These are phyloP conservation scores for Drosophila tsacasi DNA, from an alignment of 1,140 invertebrate genomes.

Conservation along the genomic window DNA sequence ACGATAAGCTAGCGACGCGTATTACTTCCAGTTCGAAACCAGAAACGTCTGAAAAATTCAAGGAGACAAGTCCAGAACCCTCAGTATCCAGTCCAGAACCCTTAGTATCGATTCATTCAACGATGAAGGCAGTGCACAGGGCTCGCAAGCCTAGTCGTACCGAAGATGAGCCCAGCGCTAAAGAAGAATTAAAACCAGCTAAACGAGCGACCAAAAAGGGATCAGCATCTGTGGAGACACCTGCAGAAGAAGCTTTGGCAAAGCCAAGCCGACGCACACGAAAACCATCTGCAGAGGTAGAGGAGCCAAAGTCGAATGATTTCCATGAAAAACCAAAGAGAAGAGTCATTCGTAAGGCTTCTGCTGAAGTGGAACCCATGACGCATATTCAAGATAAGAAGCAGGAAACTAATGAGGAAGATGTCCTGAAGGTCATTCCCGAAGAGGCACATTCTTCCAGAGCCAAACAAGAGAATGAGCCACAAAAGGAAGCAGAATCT, in stretches of 20 bases:
- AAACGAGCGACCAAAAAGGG: conserved; percentile 1
- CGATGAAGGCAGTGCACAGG: not conserved
- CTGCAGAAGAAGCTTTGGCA: not conserved
- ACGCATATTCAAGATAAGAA: no score
- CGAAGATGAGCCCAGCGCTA: not conserved
- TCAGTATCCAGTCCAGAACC: not conserved
- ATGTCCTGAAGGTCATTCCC: not conserved
- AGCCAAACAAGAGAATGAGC: not conserved
- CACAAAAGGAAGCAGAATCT: not conserved
- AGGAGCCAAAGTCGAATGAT: not conserved
- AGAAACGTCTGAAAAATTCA: no score
- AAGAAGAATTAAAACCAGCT: not conserved
- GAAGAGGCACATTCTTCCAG: not conserved
- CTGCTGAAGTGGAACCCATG: not conserved
- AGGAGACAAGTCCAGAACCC: not conserved
- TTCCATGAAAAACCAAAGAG: conserved; percentile 21
- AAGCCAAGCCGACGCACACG: conserved; percentile 7
- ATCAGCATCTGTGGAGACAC: not conserved
- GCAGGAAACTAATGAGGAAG: not conserved
- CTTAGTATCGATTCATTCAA: not conserved
- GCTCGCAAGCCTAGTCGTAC: not conserved
- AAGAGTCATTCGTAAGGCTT: not conserved
- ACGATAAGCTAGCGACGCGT: not conserved
- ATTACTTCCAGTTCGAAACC: not conserved
- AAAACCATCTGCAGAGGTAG: conserved; percentile 23